Conservation (phyloP, 2,113 vertebrate genomes). For the Chroicocephalus ridibundus region DNA sequence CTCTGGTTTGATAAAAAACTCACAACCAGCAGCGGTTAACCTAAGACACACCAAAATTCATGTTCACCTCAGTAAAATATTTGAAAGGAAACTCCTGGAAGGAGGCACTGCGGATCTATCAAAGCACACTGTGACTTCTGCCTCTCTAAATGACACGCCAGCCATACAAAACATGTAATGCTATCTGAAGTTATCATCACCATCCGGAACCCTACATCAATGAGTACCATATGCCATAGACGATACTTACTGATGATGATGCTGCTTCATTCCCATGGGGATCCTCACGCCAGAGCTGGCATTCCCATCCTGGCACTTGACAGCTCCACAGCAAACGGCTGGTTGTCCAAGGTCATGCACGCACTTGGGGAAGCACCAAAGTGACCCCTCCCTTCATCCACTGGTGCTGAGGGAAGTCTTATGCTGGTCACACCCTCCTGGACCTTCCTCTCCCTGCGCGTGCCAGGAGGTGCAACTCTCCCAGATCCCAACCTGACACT, state of each 20-base stretch:
- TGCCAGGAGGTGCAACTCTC: not conserved
- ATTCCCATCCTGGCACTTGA: not conserved
- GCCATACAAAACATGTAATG: fast-evolving
- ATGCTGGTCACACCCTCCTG: not conserved
- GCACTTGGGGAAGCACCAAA: not conserved
- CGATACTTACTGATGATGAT: not conserved
- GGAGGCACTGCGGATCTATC: not conserved
- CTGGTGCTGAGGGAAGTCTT: not conserved
- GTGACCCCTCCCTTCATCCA: not conserved
- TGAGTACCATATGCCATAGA: fast-evolving
- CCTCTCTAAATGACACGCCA: not conserved
- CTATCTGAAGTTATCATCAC: fast-evolving
- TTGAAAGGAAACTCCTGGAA: not conserved
- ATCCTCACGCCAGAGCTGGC: not conserved
- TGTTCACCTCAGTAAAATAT: not conserved
- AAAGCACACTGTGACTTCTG: not conserved
- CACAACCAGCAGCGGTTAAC: not conserved
- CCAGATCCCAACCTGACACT: fast-evolving
- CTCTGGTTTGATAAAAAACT: not conserved
- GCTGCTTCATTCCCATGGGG: not conserved
- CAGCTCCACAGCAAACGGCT: not conserved
- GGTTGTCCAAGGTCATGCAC: not conserved
- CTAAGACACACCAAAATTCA: not conserved
- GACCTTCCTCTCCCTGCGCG: not conserved
- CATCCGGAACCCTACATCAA: not conserved